A percentile compares a stretch with the other conserved stretches of the same genome.
Evolutionary conservation across 2,113 vertebrate genomes (phyloP).

Genomic region (Tylochromis polylepis): DNA sequence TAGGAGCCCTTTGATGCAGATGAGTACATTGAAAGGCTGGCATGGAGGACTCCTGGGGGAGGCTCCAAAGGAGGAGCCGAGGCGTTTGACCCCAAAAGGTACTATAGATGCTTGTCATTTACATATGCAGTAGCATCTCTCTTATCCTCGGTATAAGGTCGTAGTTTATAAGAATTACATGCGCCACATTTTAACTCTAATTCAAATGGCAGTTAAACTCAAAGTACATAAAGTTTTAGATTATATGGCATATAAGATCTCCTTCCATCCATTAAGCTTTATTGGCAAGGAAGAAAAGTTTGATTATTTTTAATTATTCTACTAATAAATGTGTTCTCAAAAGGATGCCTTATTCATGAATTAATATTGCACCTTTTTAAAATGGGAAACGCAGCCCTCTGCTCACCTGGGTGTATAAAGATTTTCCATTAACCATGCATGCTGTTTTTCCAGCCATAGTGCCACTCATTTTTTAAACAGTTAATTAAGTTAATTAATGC

Average conservation of each 20-base stretch:
- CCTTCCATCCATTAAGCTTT: background rate
- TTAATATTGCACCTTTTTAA: background rate
- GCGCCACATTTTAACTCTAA: background rate
- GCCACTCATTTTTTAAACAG: background rate
- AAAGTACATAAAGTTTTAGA: background rate
- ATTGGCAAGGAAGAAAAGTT: background rate
- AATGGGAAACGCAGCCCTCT: background rate
- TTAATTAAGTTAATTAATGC: background rate
- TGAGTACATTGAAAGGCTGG: conserved; percentile 97
- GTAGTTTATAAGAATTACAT: background rate
- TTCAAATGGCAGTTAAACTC: background rate
- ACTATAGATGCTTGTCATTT: background rate
- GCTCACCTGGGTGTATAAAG: background rate
- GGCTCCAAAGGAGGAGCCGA: conserved; percentile 95
- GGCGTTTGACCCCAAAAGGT: conserved; percentile 98
- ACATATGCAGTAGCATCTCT: background rate
- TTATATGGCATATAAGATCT: background rate
- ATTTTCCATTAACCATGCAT: background rate
- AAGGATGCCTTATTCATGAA: background rate
- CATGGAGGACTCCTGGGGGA: conserved; percentile 97
- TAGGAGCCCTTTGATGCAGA: conserved; percentile 99
- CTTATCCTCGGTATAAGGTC: background rate
- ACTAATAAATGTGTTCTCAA: background rate
- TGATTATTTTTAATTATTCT: background rate
- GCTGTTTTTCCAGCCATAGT: background rate